These are phyloP conservation scores for Ochotona curzoniae DNA, from an alignment of 2,113 vertebrate genomes.

Conservation along the genomic window DNA sequence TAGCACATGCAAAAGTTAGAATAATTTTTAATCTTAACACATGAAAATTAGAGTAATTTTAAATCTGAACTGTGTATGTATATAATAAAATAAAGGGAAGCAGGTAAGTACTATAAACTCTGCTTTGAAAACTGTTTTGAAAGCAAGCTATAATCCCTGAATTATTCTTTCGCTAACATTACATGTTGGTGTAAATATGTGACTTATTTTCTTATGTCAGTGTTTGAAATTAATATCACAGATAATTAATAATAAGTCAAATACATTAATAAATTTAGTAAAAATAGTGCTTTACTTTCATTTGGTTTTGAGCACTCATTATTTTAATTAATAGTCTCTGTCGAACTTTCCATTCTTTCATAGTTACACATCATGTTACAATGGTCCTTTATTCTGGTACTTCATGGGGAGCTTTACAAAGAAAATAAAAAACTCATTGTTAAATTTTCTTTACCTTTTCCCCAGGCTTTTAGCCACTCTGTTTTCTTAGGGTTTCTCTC, in stretches of 20 bases:
- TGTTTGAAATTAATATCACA: conserved; percentile 20
- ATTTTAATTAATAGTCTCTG: not conserved
- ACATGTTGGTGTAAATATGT: not conserved
- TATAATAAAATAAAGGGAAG: not conserved
- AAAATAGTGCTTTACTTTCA: not conserved
- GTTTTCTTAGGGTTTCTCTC: not conserved
- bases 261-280: not conserved
- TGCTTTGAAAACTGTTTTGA: conserved; percentile 20
- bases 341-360: not conserved
- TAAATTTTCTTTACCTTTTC: not conserved
- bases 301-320: conserved; percentile 11
- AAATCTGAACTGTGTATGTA: not conserved
- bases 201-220: not conserved
- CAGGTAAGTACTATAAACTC: not conserved
- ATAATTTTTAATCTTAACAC: not conserved
- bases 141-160: not conserved
- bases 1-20: too few species aligned
- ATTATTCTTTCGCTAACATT: not conserved
- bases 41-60: not conserved
- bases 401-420: not conserved
- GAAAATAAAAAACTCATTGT: not conserved
- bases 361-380: not conserved
- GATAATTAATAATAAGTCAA: not conserved
- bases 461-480: not conserved
- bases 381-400: not conserved